Evolutionary conservation across 2,888 invertebrate species (phyloP).

Genomic region (Tubulanus polymorphus): DNA sequence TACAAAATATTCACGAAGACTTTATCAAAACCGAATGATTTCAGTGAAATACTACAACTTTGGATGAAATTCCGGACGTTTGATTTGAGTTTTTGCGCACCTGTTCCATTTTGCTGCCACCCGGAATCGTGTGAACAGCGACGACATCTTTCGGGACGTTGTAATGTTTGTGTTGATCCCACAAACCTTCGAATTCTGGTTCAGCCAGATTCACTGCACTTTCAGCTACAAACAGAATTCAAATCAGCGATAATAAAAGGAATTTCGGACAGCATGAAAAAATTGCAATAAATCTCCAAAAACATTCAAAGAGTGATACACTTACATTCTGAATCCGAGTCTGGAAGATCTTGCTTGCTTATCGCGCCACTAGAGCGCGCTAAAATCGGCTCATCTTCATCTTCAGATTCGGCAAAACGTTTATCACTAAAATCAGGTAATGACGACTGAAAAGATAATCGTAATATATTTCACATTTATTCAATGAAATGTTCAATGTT

Average conservation of each 20-base stretch:
- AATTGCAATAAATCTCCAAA: background rate
- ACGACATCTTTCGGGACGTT: conserved; percentile 36
- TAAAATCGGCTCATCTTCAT: background rate
- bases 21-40: background rate
- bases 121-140: conserved; percentile 28
- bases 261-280: background rate
- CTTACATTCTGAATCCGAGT: conserved; percentile 1
- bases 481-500: no score
- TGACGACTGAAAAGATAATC: no score
- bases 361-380: background rate
- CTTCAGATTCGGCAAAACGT: background rate
- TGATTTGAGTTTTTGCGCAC: conserved; percentile 19
- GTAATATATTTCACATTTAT: no score
- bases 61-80: background rate
- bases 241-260: background rate
- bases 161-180: conserved; percentile 48
- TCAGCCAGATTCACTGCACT: conserved; percentile 35
- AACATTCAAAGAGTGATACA: background rate
- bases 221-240: conserved; percentile 29
- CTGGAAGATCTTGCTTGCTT: background rate
- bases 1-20: no score
- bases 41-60: background rate
- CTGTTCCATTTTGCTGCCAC: conserved; percentile 49
- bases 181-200: conserved; percentile 52
- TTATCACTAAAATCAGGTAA: background rate